Evolutionary conservation across 1,140 invertebrate genomes (phyloP).

Genomic region (Stenopsyche tienmushanensis): DNA sequence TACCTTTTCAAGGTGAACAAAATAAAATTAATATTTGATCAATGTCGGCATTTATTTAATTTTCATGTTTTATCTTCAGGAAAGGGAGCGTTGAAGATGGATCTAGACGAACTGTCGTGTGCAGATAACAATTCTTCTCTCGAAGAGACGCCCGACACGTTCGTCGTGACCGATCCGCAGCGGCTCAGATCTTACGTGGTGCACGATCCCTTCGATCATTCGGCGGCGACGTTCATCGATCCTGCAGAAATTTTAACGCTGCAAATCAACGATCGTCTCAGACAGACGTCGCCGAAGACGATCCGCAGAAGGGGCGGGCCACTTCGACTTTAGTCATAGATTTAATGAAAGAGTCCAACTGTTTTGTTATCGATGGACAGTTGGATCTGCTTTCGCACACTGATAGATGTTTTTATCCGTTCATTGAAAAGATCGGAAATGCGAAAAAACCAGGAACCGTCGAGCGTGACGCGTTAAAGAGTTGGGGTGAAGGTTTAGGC

Average conservation of each 20-base stretch:
- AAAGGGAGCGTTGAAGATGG: conserved; percentile 34
- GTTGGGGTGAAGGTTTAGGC: conserved; percentile 28
- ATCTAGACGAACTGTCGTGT: conserved; percentile 45
- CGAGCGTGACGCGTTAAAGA: conserved; percentile 33
- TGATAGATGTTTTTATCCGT: conserved; percentile 44
- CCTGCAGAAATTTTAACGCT: conserved; percentile 42
- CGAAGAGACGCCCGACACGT: conserved; percentile 47
- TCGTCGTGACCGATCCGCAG: conserved; percentile 49
- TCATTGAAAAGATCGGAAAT: conserved; percentile 41
- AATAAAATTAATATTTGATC: conserved; percentile 1
- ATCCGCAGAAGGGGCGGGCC: conserved; percentile 34
- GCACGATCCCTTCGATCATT: conserved; percentile 46
- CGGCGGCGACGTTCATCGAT: conserved; percentile 48
- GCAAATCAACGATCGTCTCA: conserved; percentile 9
- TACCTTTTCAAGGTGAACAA: conserved; percentile 33
- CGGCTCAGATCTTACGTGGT: conserved; percentile 48
- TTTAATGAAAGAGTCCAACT: conserved; percentile 45
- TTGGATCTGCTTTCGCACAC: conserved; percentile 41
- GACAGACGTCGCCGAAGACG: conserved; percentile 25
- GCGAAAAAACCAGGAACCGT: conserved; percentile 3
- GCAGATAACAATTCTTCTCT: conserved; percentile 47
- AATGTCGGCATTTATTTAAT: background rate
- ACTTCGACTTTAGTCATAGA: conserved; percentile 48
- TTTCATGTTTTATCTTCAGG: conserved; percentile 14
- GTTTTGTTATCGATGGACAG: conserved; percentile 46